Base-by-base conservation (phyloP, 2,888 invertebrate species). In the Ischnura elegans region DNA sequence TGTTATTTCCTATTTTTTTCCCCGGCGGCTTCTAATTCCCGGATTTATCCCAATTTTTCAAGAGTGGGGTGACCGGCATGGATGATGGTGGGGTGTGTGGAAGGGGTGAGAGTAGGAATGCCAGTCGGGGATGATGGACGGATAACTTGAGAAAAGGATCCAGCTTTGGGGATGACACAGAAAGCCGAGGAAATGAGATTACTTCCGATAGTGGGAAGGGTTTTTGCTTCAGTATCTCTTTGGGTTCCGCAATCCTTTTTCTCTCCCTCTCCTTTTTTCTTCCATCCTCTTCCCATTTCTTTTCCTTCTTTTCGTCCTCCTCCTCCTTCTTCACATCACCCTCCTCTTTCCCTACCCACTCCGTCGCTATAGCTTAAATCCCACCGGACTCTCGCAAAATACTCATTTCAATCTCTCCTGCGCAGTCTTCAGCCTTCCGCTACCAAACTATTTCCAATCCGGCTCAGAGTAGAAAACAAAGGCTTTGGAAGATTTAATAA, bases 91-190 rank as follows among this genome's bases (percentile, higher is more conserved):
- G 16, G 16, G 61, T 19, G 25, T 19, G 25, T 19, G 61, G 16
- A 5, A 8, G 76, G 2, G 36, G 36, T 29, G 36, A 10, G 36
- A 13, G 5, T 10, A 36, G 76, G 76, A 76, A 10, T 76, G 36
- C 76, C 76, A 76, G 10, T 76, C 76, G 76, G 36, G 76, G 76
- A 76, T 76, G 76, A 76, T 76, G 76, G 76, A 76, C 76, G 76
- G 76, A 76, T 76, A 76, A 76, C 76, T 76, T 76, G 76, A 76
- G 76, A 76, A 76, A 76, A 76, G 76, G 76, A 76, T 76, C 76
- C 76, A 76, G 76, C 76, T 76, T 76, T 76, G 76, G 76, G 76
- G 36, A 76, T 76, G 76, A 76, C 76, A 76, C 76, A 76, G 76
- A 76, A 76, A 76, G 76, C 76, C 76, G 76, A 76, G 76, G 76